Evolutionary conservation across 2,888 invertebrate species (phyloP), one percentile per base, ranked within the genome.

Genomic region (Tiliacea citrago): DNA sequence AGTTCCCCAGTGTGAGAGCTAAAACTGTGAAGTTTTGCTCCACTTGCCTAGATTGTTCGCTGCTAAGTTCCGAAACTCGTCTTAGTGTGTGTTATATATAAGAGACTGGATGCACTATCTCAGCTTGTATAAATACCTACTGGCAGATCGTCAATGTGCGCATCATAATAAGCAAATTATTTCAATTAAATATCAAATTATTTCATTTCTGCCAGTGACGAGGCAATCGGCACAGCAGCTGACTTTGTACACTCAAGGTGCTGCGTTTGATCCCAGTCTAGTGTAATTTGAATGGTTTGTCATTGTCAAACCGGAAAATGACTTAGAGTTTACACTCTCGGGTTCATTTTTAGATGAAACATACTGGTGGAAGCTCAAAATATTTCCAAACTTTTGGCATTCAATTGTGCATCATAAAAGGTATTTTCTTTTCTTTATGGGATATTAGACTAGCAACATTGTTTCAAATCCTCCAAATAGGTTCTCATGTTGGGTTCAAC

Each of bases 11-110:
- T 58, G 73, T 71, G 73, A 76, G 83, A 82, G 68, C 82, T 86
- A 82, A 82, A 88, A 88, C 85, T 86, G 78, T 49, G 63, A 80
- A 88, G 85, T 82, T 87, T 81, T 69, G 80, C 68, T 35, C 55
- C 74, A 76, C 78, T 86, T 77, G 76, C 49, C 74, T 69, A 65
- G 72, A 79, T 84, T 81, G 86, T 84, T 72, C 74, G 55, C 45
- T 77, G 24, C 65, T 75, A 77, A 83, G 73, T 83, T 84, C 39
- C 29, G 24, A 58, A 78, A 71, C 75, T 77, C 73, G 65, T 47
- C 49, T 53, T 57, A 74, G 51, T 51, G 2, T 65, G 51, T 51
- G 2, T 65, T 76, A 67, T 68, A 51, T 77, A 29, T 29, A 67
- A 67, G 68, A 70, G 16, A 53, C 57, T 66, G 45, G 47, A 45